Conservation (phyloP, 2,888 invertebrate genomes). For the Tetheella fluctuosa region DNA sequence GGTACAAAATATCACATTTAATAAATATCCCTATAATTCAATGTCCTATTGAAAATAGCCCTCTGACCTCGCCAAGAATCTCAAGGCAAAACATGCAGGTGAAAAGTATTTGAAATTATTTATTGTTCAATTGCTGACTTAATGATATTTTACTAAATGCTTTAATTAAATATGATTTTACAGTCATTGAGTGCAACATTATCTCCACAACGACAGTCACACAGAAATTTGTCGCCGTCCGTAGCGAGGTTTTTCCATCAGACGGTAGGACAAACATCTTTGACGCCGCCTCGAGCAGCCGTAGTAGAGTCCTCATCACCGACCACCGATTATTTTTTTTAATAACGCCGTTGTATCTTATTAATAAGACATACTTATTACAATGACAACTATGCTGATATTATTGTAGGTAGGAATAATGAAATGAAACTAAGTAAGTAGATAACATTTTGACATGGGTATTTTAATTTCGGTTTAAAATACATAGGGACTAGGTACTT, state of each 20-base stretch:
- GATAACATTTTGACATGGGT: not conserved
- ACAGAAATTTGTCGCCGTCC: slow-evolving; percentile 71
- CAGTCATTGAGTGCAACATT: slow-evolving; percentile 45
- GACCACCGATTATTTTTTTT: slow-evolving; percentile 28
- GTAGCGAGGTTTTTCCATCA: slow-evolving; percentile 76
- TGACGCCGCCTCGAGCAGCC: slow-evolving; percentile 58
- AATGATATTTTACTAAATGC: not conserved
- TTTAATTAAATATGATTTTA: slow-evolving; percentile 20
- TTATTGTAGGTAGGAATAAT: too few relatives aligned
- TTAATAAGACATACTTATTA: not conserved
- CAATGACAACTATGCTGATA: not conserved
- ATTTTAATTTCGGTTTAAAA: too few relatives aligned
- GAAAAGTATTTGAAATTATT: not conserved
- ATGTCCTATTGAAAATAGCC: slow-evolving; percentile 31
- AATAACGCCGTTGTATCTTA: slow-evolving; percentile 6
- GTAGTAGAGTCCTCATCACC: slow-evolving; percentile 15
- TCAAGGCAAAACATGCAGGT: slow-evolving; percentile 33
- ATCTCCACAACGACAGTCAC: slow-evolving; percentile 41
- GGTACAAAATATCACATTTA: slow-evolving; percentile 66
- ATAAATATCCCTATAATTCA: slow-evolving; percentile 40
- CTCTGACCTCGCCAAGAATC: slow-evolving; percentile 45
- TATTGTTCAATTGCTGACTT: not conserved
- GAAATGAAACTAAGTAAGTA: not conserved
- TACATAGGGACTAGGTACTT: too few relatives aligned
- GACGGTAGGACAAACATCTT: slow-evolving; percentile 59